A percentile compares a stretch with the other conserved stretches of the same genome.
phyloP scores from a whole-genome alignment of 2,797 vertebrate genomes.

The Characodon lateralis region DNA sequence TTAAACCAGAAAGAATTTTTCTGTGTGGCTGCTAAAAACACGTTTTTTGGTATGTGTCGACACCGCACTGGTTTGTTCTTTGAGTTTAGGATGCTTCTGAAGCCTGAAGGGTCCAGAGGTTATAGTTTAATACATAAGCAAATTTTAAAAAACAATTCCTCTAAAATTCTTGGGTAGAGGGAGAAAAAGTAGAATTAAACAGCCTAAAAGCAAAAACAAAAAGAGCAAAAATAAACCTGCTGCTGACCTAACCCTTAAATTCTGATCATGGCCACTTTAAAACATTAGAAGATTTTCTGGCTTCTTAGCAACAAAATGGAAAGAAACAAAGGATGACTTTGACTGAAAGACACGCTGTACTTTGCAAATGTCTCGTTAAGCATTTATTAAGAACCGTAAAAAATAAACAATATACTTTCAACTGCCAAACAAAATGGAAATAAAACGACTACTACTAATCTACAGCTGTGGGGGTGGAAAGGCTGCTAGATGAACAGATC shows the following conservation, averaged over 20 bases:
- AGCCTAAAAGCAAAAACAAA: not conserved
- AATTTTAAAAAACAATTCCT: not conserved
- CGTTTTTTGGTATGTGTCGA: not conserved
- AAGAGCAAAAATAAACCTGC: not conserved
- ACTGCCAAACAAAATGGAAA: conserved; percentile 37
- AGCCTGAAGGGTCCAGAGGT: not conserved
- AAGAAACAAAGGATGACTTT: not conserved
- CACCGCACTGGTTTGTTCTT: not conserved
- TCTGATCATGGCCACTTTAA: no score
- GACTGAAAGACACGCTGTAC: not conserved
- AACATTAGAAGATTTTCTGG: not conserved
- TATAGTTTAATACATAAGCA: not conserved
- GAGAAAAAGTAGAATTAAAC: not conserved
- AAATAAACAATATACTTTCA: conserved; percentile 7
- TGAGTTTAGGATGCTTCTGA: not conserved
- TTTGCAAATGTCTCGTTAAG: conserved; percentile 1
- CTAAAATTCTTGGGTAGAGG: not conserved
- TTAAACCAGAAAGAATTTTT: not conserved
- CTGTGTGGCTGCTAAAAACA: not conserved
- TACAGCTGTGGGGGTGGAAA: conserved; percentile 5
- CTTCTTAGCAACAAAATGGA: not conserved
- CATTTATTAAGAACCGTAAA: conserved; percentile 19
- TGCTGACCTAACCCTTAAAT: no score
- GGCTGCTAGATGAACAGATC: conserved; percentile 29
- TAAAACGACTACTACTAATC: not conserved